Base-by-base conservation (phyloP, 2,888 invertebrate species). In the Hemistola chrysoprasaria region DNA sequence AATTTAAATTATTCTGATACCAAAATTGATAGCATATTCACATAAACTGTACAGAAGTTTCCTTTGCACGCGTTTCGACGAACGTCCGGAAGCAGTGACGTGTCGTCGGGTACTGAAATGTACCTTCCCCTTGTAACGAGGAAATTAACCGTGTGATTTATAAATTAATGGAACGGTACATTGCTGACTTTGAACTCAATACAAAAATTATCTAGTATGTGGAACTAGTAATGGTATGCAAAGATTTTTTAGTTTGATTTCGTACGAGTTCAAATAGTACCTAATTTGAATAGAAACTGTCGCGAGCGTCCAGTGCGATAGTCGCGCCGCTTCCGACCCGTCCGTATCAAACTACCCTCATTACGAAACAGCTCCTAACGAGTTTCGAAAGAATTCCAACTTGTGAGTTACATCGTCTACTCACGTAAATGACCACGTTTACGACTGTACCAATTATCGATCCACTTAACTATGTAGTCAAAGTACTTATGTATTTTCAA, bases 261-360 rank as follows among this genome's bases (percentile, higher is more conserved):
- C 28, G 53, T 59, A 50, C 38, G 53, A 41, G 58, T 54, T 59
- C 31, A 56, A 59, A 55, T 56, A 49, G 66, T 54, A 56, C 65
- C 68, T 78, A 76, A 80, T 80, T 80, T 80, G 78, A 80, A 80
- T 80, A 78, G 78, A 78, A 79, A 80, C 70, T 74, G 80, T 79
- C 79, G 74, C 62, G 37, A 16, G 37, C 64, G 65, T 57, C 59
- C 59, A 59, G 58, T 25, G 64, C 74, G 74, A 73, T 77, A 75
- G 74, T 67, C 53, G 62, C 61, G 56, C 52, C 68, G 68, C 68
- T 79, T 79, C 78, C 79, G 75, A 67, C 69, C 64, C 71, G 70
- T 68, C 65, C 64, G 64, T 70, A 69, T 65, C 74, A 61, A 63
- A 58, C 68, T 62, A 61, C 61, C 66, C 65, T 59, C 56, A 60